A percentile compares a stretch with the other conserved stretches of the same genome.
Evolutionary conservation across 2,113 vertebrate species (phyloP).

Genomic region (Loxodonta africana): DNA sequence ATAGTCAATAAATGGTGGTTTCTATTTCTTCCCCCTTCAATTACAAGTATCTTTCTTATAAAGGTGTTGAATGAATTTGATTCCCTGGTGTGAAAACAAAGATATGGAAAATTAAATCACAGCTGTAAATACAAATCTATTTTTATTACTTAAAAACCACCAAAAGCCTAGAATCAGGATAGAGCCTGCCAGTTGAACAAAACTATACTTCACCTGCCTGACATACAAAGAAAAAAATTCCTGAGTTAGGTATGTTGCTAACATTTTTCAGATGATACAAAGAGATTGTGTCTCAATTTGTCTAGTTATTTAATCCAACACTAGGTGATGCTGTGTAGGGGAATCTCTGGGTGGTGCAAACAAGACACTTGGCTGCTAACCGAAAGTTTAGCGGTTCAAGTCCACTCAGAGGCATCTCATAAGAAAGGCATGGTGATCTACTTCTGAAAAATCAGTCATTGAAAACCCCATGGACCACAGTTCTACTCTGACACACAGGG

Average conservation of each 20-base stretch:
- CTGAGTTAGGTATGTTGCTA: not conserved
- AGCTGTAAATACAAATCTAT: not conserved
- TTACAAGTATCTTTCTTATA: slow-evolving; percentile 12
- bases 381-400: too few relatives aligned
- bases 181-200: not conserved
- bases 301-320: too few relatives aligned
- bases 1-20: not conserved
- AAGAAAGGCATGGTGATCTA: too few relatives aligned
- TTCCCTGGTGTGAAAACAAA: not conserved
- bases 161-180: not conserved
- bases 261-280: not conserved
- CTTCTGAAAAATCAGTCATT: too few relatives aligned
- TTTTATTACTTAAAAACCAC: slow-evolving; percentile 17
- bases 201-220: not conserved
- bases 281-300: too few relatives aligned
- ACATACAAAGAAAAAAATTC: not conserved
- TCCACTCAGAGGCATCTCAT: too few relatives aligned
- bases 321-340: too few relatives aligned
- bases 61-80: not conserved
- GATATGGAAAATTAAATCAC: not conserved
- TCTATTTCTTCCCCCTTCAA: not conserved
- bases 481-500: too few relatives aligned
- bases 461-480: too few relatives aligned
- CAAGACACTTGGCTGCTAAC: too few relatives aligned
- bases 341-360: too few relatives aligned